Evolutionary conservation across 2,888 invertebrate genomes (phyloP).

Genomic region (Andricus curvator): DNA sequence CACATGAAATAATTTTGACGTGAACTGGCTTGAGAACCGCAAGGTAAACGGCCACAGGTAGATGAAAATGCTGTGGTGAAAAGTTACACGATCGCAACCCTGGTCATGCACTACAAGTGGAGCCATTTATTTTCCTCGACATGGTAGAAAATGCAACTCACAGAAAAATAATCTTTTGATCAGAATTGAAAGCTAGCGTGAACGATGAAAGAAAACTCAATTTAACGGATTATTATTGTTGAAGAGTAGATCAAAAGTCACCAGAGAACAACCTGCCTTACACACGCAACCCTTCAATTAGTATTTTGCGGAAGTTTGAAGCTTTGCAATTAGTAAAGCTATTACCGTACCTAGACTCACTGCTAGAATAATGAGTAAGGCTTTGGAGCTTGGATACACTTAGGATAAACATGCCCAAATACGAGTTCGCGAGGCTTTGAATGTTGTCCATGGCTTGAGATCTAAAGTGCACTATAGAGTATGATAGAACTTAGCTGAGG

Average conservation of each 20-base stretch:
- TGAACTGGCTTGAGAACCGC: constrained; percentile 25
- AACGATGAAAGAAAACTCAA: neutral
- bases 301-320: constrained; percentile 37
- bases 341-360: constrained; percentile 22
- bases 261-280: constrained; percentile 8
- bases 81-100: constrained; percentile 5
- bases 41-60: constrained; percentile 23
- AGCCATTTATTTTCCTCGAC: constrained; percentile 29
- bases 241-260: constrained; percentile 13
- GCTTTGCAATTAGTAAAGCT: constrained; percentile 33
- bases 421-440: neutral
- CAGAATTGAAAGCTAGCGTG: neutral
- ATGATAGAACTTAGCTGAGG: neutral
- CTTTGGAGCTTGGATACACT: neutral
- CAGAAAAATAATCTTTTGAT: constrained; percentile 3
- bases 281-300: constrained; percentile 21
- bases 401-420: constrained; percentile 34
- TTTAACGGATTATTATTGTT: constrained; percentile 1
- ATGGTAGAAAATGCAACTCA: neutral
- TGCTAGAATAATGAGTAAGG: constrained; percentile 10
- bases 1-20: constrained; percentile 19
- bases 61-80: constrained; percentile 34
- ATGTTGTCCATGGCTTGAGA: neutral
- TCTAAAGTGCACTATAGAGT: neutral
- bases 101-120: constrained; percentile 6